phyloP scores from a whole-genome alignment of 1,140 invertebrate genomes.

The Panagrolaimus sp. region DNA sequence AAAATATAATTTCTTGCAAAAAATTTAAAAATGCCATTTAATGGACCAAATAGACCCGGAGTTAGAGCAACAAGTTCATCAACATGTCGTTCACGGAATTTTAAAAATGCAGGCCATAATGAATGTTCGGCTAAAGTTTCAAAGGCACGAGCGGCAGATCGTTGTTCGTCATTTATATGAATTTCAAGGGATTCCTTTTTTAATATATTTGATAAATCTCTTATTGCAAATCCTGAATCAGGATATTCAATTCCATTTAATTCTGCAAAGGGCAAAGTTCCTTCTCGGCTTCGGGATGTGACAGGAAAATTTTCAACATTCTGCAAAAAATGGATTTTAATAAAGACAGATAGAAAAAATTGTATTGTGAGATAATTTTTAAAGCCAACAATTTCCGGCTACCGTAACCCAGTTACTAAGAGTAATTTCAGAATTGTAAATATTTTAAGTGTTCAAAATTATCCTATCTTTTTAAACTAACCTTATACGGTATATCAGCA shows the following conservation, averaged over 20 bases:
- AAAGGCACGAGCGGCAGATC: constrained; percentile 80
- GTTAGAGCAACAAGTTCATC: constrained; percentile 19
- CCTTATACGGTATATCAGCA: constrained; percentile 82
- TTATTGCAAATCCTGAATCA: constrained; percentile 79
- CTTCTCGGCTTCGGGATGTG: constrained; percentile 71
- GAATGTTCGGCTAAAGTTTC: constrained; percentile 91
- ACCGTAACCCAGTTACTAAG: too few species aligned
- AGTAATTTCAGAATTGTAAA: constrained; percentile 5
- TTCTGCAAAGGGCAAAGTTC: constrained; percentile 82
- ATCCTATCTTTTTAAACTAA: too few species aligned
- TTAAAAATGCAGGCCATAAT: constrained; percentile 11
- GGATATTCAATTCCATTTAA: constrained; percentile 84
- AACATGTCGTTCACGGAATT: constrained; percentile 24
- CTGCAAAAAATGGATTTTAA: neutral
- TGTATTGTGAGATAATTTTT: too few species aligned
- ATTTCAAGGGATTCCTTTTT: constrained; percentile 73
- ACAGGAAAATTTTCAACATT: constrained; percentile 19
- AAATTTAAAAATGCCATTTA: constrained; percentile 11
- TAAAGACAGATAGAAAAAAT: too few species aligned
- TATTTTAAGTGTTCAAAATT: too few species aligned
- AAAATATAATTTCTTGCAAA: constrained; percentile 7
- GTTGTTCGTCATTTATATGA: constrained; percentile 73
- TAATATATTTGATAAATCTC: constrained; percentile 74
- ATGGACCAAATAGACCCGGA: constrained; percentile 16
- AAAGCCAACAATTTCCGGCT: too few species aligned